These are phyloP conservation scores for Synchiropus splendidus DNA, from an alignment of 2,113 vertebrate species.

Conservation along the genomic window DNA sequence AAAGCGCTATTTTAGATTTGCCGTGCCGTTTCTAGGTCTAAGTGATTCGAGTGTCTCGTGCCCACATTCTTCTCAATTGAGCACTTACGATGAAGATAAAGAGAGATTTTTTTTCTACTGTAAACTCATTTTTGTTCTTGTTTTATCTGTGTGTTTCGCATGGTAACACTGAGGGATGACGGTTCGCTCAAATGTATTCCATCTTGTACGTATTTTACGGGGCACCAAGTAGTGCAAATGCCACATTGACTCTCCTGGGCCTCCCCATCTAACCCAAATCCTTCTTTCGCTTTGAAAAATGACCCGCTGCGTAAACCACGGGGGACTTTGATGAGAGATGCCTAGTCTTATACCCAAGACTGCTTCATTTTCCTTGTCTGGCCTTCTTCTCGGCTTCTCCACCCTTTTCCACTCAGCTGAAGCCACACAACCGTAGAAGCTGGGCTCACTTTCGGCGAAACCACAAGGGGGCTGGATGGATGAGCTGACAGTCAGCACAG, in stretches of 20 bases:
- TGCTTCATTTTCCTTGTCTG: constrained; percentile 36
- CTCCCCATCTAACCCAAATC: constrained; percentile 55
- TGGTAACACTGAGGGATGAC: constrained; percentile 4
- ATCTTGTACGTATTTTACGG: constrained; percentile 14
- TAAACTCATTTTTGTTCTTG: not conserved
- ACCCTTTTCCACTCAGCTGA: constrained; percentile 32
- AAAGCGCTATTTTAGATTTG: constrained; percentile 60
- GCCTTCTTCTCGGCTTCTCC: constrained; percentile 13
- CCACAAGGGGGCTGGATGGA: constrained; percentile 59
- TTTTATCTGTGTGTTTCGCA: not conserved
- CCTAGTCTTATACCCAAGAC: constrained; percentile 33
- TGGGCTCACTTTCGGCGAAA: constrained; percentile 32
- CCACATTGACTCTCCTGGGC: constrained; percentile 58
- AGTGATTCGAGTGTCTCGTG: constrained; percentile 57
- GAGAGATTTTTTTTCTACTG: not conserved
- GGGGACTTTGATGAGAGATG: constrained; percentile 61
- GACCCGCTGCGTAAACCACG: constrained; percentile 55
- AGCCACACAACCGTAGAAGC: constrained; percentile 14
- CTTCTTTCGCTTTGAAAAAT: constrained; percentile 60
- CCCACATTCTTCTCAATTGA: constrained; percentile 38
- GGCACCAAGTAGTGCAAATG: constrained; percentile 42
- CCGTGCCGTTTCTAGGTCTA: constrained; percentile 64
- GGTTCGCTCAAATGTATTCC: constrained; percentile 9
- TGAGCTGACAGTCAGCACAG: constrained; percentile 59
- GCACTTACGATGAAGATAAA: too few species aligned